Base-by-base conservation (phyloP, 2,888 invertebrate species). In the Yponomeuta evonymella region DNA sequence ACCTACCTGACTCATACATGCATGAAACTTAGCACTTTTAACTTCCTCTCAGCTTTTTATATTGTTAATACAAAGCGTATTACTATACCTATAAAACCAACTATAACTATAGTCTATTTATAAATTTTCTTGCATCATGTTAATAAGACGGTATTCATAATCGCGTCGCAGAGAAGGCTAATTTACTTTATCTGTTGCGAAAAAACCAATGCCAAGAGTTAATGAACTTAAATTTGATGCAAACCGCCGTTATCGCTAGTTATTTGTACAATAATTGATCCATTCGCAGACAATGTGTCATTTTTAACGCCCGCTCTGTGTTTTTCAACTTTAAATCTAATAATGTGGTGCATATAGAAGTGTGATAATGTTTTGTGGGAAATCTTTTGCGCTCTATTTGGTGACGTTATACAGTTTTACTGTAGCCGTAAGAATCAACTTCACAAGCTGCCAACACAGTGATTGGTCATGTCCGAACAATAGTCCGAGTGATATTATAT, bases 401-500 rank as follows among this genome's bases (percentile, higher is more conserved):
- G 51, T 58, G 51, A 58, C 51, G 15, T 58, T 58, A 12, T 58
- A 15, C 12, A 58, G 30, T 29, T 48, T 68, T 36, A 2, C 67
- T 64, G 29, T 33, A 6, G 83, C 83, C 33, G 77, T 87, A 48
- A 85, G 88, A 74, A 88, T 93, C 23, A 88, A 86, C 74, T 92
- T 92, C 71, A 88, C 87, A 0, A 86, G 77, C 73, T 93, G 92
- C 76, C 85, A 88, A 74, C 81, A 82, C 72, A 77, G 84, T 0
- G 88, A 86, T 69, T 92, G 92, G 94, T 87, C 79, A 74, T 93
- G 92, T 82, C 77, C 84, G 73, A 86, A 87, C 74, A 83, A 85
- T 76, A 72, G 75, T 33, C 81, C 86, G 1, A 81, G 79, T 73
- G 87, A 91, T 62, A 81, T 92, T 73, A 78, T 85, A 0, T 93